Evolutionary conservation across 2,797 vertebrate genomes (phyloP), one percentile per base, ranked within the genome.

Genomic region (Mycteria americana): DNA sequence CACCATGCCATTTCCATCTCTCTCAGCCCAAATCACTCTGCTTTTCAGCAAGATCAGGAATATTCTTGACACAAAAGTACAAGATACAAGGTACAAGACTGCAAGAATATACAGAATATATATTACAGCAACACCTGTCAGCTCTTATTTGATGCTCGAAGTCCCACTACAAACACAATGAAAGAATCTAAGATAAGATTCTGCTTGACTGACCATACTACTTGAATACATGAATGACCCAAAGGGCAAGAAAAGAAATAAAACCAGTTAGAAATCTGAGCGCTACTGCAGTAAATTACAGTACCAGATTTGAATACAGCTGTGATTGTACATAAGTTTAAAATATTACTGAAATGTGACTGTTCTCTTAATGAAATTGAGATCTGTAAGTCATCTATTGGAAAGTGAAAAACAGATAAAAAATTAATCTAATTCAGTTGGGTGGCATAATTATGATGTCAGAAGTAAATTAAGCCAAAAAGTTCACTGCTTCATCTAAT

Each of bases 381-480:
- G 60, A 87, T 75, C 65, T 82, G 39, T 85, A 94, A 93, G 74
- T 76, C 78, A 70, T 56, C 54, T 73, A 13, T 1, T 51, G 63
- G 79, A 95, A 94, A 92, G 68, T 7, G 41, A 82, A 91, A 88
- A 95, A 92, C 39, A 93, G 88, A 68, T 85, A 94, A 91, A 62
- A 94, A 93, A 82, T 85, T 39, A 90, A 67, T 65, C 19, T 92
- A 91, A 96, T 94, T 95, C 78, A 67, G 56, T 74, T 77, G 48
- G 41, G 60, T 93, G 81, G 72, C 50, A 93, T 78, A 92, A 93
- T 85, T 68, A 94, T 92, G 56, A 94, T 92, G 90, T 85, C 86
- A 94, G 86, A 92, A 95, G 68, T 92, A 92, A 94, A 92, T 89
- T 88, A 95, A 79, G 82, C 56, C 68, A 50, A 75, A 89, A 92